Conservation (phyloP, 2,888 invertebrate genomes). For the Thalpophila matura region DNA sequence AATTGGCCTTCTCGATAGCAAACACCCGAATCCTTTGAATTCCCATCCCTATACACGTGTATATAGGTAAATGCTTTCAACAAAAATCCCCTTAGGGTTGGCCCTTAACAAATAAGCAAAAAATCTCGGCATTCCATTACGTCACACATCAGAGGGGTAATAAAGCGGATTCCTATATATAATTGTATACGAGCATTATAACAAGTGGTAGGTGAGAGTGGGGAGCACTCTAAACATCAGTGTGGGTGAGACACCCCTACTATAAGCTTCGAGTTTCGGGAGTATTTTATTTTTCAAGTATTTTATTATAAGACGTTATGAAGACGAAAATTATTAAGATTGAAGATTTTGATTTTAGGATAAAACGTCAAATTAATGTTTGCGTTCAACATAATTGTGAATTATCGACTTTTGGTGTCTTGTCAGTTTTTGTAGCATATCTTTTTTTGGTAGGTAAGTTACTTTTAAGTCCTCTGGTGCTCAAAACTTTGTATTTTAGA, state of each 20-base stretch:
- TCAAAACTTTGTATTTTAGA: too few species aligned
- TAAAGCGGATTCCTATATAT: conserved; percentile 56
- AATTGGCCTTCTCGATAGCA: too few species aligned
- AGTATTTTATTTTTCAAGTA: conserved; percentile 1
- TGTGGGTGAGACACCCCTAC: conserved; percentile 46
- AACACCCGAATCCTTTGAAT: conserved; percentile 38
- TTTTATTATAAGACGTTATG: too few species aligned
- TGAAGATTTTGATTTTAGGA: not conserved
- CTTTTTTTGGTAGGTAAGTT: too few species aligned
- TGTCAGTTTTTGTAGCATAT: too few species aligned
- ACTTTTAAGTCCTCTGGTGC: too few species aligned
- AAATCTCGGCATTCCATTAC: conserved; percentile 54
- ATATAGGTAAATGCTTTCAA: too few species aligned
- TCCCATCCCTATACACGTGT: conserved; percentile 39
- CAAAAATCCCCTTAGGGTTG: conserved; percentile 7
- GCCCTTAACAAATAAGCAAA: conserved; percentile 37
- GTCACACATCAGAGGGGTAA: conserved; percentile 49
- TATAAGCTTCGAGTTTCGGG: conserved; percentile 7
- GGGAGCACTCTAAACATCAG: conserved; percentile 62
- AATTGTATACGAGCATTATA: conserved; percentile 56
- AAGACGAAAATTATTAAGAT: not conserved
- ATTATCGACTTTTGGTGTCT: too few species aligned
- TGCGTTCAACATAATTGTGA: too few species aligned
- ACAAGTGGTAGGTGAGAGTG: conserved; percentile 58
- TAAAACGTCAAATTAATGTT: not conserved